A percentile compares a stretch with the other conserved stretches of the same genome.
Evolutionary conservation across 2,888 invertebrate genomes (phyloP).

Genomic region (Chesias legatella): DNA sequence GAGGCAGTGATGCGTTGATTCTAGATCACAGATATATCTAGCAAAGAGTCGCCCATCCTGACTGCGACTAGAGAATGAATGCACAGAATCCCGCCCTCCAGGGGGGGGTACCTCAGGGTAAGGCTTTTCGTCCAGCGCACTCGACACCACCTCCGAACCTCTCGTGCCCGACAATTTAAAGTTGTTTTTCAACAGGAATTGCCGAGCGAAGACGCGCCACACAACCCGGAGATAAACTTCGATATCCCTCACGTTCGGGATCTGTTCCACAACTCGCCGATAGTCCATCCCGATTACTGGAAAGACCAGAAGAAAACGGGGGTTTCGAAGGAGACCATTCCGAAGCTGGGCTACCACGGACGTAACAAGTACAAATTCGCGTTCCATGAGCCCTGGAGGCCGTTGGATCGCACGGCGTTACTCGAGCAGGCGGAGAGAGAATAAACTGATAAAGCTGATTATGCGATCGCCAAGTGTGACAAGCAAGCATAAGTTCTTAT

Average conservation of each 20-base stretch:
- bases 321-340: conserved; percentile 36
- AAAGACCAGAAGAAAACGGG: conserved; percentile 41
- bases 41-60: conserved; percentile 6
- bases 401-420: conserved; percentile 56
- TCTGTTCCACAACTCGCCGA: conserved; percentile 53
- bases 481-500: conserved; percentile 47
- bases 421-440: conserved; percentile 59
- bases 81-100: conserved; percentile 6
- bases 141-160: conserved; percentile 31
- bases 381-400: conserved; percentile 72
- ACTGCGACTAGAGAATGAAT: too few species aligned
- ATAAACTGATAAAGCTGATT: conserved; percentile 34
- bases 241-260: conserved; percentile 36
- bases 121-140: conserved; percentile 69
- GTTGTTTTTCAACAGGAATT: conserved; percentile 64
- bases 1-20: conserved; percentile 43
- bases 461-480: conserved; percentile 22
- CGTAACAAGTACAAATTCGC: conserved; percentile 63
- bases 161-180: conserved; percentile 33
- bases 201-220: conserved; percentile 41
- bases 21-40: conserved; percentile 19
- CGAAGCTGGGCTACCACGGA: conserved; percentile 66
- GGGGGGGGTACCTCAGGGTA: conserved; percentile 14
- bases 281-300: conserved; percentile 64
- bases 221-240: conserved; percentile 29